Conservation (phyloP, 2,888 invertebrate species). For the Patella pellucida region DNA sequence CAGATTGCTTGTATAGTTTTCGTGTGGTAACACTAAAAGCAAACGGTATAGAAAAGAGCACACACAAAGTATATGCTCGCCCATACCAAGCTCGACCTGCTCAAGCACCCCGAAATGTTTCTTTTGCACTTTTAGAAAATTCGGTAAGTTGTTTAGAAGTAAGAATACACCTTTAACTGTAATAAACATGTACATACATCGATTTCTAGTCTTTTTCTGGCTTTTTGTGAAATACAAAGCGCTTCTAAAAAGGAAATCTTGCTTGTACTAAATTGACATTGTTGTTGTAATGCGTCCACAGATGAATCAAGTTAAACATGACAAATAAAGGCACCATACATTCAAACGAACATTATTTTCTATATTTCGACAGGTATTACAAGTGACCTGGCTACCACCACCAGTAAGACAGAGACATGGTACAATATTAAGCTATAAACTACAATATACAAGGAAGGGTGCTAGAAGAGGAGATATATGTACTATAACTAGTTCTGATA, state of each 20-base stretch:
- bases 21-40: slow-evolving; percentile 26
- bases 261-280: too few species aligned
- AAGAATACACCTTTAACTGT: too few species aligned
- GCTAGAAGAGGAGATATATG: slow-evolving; percentile 76
- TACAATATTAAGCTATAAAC: slow-evolving; percentile 92
- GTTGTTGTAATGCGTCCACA: too few species aligned
- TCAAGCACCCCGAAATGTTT: slow-evolving; percentile 27
- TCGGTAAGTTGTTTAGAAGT: slow-evolving; percentile 13
- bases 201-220: too few species aligned
- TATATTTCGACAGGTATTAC: slow-evolving; percentile 79
- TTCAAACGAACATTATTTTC: too few species aligned
- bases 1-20: slow-evolving; percentile 33
- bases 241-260: too few species aligned
- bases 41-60: slow-evolving; percentile 22
- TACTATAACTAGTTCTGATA: slow-evolving; percentile 69
- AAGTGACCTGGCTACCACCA: slow-evolving; percentile 92
- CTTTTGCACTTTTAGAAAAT: slow-evolving; percentile 12
- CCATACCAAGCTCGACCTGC: slow-evolving; percentile 25
- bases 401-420: slow-evolving; percentile 85
- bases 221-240: too few species aligned
- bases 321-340: too few species aligned
- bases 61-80: slow-evolving; percentile 21
- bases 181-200: too few species aligned
- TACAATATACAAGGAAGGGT: slow-evolving; percentile 79
- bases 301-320: too few species aligned